Evolutionary conservation across 2,113 vertebrate species (phyloP), one percentile per base, ranked within the genome.

Genomic region (Tachysurus vachellii): DNA sequence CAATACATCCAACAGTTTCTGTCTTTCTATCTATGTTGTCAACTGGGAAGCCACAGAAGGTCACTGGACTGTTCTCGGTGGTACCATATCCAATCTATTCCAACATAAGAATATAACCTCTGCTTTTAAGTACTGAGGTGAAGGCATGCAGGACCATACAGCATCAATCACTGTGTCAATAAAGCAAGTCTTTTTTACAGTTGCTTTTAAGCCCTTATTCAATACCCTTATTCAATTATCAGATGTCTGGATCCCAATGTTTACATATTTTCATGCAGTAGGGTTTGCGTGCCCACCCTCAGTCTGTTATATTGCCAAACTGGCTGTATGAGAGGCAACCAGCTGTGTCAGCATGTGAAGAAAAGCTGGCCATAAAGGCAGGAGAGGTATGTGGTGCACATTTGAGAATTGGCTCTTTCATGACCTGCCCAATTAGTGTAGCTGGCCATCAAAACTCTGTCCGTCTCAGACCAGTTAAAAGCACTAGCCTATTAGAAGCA

Each of bases 1-100:
- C 14, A 80, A 99, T 17, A 89, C 88, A 96, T 83, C 98, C 98
- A 56, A 96, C 94, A 0, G 96, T 98, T 85, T 96, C 92, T 0
- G 88, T 85, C 94, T 94, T 99, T 84, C 93, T 94, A 9, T 93
- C 77, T 0, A 95, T 0, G 77, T 91, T 95, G 94, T 99, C 98
- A 1, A 47, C 19, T 0, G 95, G 93, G 62, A 93, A 94, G 17
- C 90, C 94, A 85, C 95, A 92, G 93, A 99, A 99, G 1, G 97
- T 97, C 86, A 97, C 96, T 0, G 98, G 98, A 81, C 98, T 99
- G 94, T 98, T 99, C 93, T 99, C 98, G 0, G 98, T 99, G 88
- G 97, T 97, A 66, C 98, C 98, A 9, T 99, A 99, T 57, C 56
- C 97, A 85, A 96, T 90, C 98, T 99, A 92, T 83, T 84, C 88